These are phyloP conservation scores for Drosophila longiperda DNA, from an alignment of 2,888 invertebrate species.

Conservation along the genomic window DNA sequence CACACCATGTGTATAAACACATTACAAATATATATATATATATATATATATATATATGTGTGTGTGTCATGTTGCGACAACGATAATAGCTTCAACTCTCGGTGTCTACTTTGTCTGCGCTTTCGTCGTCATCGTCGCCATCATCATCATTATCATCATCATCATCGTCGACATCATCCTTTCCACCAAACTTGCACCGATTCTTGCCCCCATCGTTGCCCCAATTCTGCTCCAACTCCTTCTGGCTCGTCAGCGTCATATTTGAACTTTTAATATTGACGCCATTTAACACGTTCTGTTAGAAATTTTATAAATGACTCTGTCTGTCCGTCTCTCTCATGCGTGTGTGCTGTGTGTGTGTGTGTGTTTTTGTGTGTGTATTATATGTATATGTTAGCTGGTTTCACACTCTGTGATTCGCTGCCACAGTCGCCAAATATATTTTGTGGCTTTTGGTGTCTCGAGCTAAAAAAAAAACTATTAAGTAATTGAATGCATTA, in stretches of 20 bases:
- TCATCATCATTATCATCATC: slow-evolving; percentile 22
- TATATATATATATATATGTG: slow-evolving; percentile 21
- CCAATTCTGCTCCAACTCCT: slow-evolving; percentile 3
- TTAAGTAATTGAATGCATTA: slow-evolving; percentile 52
- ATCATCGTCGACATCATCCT: slow-evolving; percentile 18
- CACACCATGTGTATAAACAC: slow-evolving; percentile 27
- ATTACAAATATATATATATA: slow-evolving; percentile 3
- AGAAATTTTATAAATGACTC: slow-evolving; percentile 78
- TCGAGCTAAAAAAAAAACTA: slow-evolving; percentile 13
- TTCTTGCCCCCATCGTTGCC: not conserved
- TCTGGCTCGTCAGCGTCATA: slow-evolving; percentile 70
- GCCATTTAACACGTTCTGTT: slow-evolving; percentile 78
- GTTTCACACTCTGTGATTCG: slow-evolving; percentile 2
- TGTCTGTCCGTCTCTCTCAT: slow-evolving; percentile 55
- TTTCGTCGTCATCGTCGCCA: slow-evolving; percentile 24
- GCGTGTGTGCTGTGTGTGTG: not conserved
- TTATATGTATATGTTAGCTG: not conserved
- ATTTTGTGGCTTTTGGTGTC: slow-evolving; percentile 25
- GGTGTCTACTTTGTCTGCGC: slow-evolving; percentile 50
- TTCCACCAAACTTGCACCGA: slow-evolving; percentile 3
- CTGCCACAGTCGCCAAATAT: slow-evolving; percentile 37
- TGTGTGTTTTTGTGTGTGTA: not conserved
- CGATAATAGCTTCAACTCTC: slow-evolving; percentile 73
- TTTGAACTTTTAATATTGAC: slow-evolving; percentile 81
- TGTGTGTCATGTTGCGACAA: slow-evolving; percentile 72